Base-by-base conservation (phyloP, 2,113 vertebrate genomes). In the Callipepla squamata region DNA sequence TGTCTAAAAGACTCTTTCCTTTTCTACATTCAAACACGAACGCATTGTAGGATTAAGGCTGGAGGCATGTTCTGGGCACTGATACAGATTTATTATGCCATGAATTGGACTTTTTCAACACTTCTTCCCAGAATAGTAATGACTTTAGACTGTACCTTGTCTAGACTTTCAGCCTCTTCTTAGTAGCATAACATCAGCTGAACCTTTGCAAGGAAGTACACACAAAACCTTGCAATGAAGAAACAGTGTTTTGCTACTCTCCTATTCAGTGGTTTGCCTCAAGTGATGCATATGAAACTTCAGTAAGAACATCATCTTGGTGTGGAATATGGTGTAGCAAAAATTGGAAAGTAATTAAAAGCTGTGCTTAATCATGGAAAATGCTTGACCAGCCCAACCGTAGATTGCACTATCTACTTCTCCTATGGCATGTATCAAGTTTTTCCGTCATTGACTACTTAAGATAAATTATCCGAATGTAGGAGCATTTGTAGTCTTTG, bases 401-500 rank as follows among this genome's bases (percentile, higher is more conserved):
- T 12, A 73, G 51, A 50, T 93, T 53, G 20, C 61, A 70, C 67
- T 74, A 38, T 47, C 50, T 66, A 22, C 3, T 90, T 77, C 57
- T 59, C n/a, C n/a, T 50, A 0, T 67, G 78, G 30, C 59, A 76
- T 0, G 0, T 59, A 59, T 18, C 34, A 13, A 77, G 28, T 51
- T 79, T 90, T 86, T 86, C 26, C 34, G 42, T 36, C 1, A 0
- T 26, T 55, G 36, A 36, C 34, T 73, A 63, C 40, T 88, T 85
- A 74, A 88, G 78, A 55, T 55, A 61, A 67, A 32, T 55, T 34
- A 51, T 34, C 59, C 34, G 28, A 62, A n/a, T 38, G 15, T 34
- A 66, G n/a, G 28, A 87, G 34, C 19, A 12, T 85, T 79, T 89
- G 19, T 17, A 90, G 59, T 20, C 80, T 75, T 75, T 85, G 11